Conservation (phyloP, 2,113 vertebrate species). For the Marcusenius ussheri region DNA sequence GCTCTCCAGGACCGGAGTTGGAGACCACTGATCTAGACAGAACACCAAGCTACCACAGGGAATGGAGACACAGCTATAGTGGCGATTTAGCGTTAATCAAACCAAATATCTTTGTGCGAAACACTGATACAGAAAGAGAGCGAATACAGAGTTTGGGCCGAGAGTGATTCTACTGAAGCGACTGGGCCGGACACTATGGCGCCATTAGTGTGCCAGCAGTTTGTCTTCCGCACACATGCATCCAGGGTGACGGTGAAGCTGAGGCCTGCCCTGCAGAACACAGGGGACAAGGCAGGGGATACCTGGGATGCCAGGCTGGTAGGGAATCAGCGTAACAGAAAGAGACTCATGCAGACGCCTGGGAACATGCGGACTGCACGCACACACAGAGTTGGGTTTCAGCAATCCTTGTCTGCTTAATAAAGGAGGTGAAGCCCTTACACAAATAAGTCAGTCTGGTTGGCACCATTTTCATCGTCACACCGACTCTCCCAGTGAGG, state of each 20-base stretch:
- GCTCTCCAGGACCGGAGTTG: too few species aligned
- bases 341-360: background rate
- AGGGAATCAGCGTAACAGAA: background rate
- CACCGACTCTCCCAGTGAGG: background rate
- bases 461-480: background rate
- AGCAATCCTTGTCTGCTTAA: background rate
- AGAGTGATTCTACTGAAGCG: background rate
- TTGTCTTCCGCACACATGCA: background rate
- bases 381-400: background rate
- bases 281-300: background rate
- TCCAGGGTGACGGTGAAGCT: background rate
- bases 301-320: background rate
- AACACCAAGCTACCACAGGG: background rate
- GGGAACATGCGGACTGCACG: background rate
- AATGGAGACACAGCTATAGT: background rate
- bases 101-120: too few species aligned
- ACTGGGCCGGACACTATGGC: background rate
- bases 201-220: background rate
- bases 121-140: background rate
- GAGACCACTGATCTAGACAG: background rate
- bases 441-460: background rate
- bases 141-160: background rate
- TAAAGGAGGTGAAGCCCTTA: background rate
- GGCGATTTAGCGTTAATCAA: background rate
- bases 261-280: background rate